A percentile compares a stretch with the other conserved stretches of the same genome.
phyloP scores from a whole-genome alignment of 2,888 invertebrate genomes.

The Ecliptopera silaceata region DNA sequence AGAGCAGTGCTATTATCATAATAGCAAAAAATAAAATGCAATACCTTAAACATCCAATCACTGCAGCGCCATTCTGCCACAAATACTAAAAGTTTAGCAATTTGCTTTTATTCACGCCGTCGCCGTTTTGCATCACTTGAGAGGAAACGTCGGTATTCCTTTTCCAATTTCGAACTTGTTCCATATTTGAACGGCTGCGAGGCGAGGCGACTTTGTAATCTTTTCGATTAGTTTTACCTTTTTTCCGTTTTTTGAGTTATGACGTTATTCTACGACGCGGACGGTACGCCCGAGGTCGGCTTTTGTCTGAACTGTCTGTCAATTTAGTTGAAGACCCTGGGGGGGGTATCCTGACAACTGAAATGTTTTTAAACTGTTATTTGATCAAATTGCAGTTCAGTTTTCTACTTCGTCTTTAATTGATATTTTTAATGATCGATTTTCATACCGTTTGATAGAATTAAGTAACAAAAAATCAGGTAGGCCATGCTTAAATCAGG shows the following conservation, averaged over 20 bases:
- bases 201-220: constrained; percentile 48
- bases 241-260: constrained; percentile 34
- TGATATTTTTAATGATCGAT: too few relatives aligned
- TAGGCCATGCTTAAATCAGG: too few relatives aligned
- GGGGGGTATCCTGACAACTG: too few relatives aligned
- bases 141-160: constrained; percentile 57
- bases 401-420: too few relatives aligned
- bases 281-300: constrained; percentile 13
- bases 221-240: constrained; percentile 50
- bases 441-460: too few relatives aligned
- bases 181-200: constrained; percentile 49
- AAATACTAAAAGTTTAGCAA: constrained; percentile 67
- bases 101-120: constrained; percentile 67
- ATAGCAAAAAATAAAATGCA: constrained; percentile 4
- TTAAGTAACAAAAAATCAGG: too few relatives aligned
- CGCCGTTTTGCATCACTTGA: constrained; percentile 65
- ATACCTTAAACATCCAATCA: constrained; percentile 34
- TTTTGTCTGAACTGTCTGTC: constrained; percentile 29
- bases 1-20: not conserved
- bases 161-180: constrained; percentile 74
- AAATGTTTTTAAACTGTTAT: too few relatives aligned
- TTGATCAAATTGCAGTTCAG: too few relatives aligned
- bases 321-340: constrained; percentile 20
- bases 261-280: constrained; percentile 18
- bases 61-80: constrained; percentile 41